phyloP scores from a whole-genome alignment of 2,113 vertebrate genomes.

The Chloroceryle aenea region DNA sequence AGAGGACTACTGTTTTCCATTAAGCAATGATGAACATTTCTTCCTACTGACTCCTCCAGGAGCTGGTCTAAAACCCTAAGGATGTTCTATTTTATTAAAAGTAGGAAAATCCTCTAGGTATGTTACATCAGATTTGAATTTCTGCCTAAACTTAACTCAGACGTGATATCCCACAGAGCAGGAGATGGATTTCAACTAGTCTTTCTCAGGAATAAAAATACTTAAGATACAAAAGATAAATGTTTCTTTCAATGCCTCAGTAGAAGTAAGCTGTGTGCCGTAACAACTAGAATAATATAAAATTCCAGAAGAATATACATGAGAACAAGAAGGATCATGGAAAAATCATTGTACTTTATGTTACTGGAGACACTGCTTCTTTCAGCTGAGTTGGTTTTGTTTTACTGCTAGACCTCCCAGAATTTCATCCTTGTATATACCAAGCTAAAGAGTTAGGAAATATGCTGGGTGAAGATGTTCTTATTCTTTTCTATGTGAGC shows the following conservation, averaged over 20 bases:
- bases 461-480: neutral
- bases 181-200: neutral
- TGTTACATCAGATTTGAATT: neutral
- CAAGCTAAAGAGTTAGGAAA: neutral
- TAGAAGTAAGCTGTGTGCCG: neutral
- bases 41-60: neutral
- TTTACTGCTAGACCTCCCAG: neutral
- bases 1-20: slow-evolving; percentile 1
- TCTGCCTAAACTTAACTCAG: neutral
- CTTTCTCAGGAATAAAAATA: neutral
- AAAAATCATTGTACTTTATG: neutral
- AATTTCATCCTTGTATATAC: neutral
- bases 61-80: neutral
- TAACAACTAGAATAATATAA: neutral
- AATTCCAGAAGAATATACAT: neutral
- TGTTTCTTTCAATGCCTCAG: neutral
- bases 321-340: neutral
- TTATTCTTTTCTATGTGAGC: neutral
- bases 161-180: neutral
- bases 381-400: neutral
- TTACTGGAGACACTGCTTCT: neutral
- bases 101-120: neutral
- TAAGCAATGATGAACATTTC: slow-evolving; percentile 25
- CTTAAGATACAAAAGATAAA: neutral
- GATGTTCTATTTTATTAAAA: slow-evolving; percentile 10